Percentiles rank a stretch among this genome's conserved stretches.
phyloP scores from a whole-genome alignment of 2,797 vertebrate genomes.

The Mionectes olivaceus region DNA sequence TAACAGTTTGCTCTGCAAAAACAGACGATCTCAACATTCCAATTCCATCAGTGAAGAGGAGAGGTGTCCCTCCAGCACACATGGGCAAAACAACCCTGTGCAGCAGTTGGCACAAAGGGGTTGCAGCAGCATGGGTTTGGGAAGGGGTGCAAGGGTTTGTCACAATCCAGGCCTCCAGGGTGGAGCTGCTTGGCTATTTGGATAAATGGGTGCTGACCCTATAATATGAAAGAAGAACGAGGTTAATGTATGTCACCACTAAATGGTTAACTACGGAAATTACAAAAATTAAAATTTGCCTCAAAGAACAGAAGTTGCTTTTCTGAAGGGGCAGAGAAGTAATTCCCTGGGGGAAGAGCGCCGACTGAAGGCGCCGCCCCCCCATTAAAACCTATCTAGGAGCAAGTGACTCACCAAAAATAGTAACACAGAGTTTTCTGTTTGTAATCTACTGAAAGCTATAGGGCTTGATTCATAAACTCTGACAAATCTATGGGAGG shows the following conservation, averaged over 20 bases:
- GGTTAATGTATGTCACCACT: not conserved
- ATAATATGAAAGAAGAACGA: not conserved
- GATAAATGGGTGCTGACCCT: not conserved
- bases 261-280: not conserved
- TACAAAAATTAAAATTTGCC: not conserved
- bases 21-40: not conserved
- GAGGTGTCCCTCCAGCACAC: not conserved
- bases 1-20: not conserved
- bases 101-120: not conserved
- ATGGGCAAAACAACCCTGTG: not conserved
- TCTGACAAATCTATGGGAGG: not conserved
- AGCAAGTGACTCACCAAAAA: not conserved
- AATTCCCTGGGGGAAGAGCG: not conserved
- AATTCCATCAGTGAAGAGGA: not conserved
- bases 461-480: constrained; percentile 17
- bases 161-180: not conserved
- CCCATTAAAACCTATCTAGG: not conserved
- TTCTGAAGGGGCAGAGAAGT: not conserved
- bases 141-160: not conserved
- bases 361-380: not conserved
- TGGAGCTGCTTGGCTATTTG: not conserved
- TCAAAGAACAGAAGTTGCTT: not conserved
- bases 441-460: not conserved
- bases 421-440: constrained; percentile 11
- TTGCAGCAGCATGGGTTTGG: not conserved